Evolutionary conservation across 2,113 vertebrate genomes (phyloP).

Genomic region (Baryphthengus martii): DNA sequence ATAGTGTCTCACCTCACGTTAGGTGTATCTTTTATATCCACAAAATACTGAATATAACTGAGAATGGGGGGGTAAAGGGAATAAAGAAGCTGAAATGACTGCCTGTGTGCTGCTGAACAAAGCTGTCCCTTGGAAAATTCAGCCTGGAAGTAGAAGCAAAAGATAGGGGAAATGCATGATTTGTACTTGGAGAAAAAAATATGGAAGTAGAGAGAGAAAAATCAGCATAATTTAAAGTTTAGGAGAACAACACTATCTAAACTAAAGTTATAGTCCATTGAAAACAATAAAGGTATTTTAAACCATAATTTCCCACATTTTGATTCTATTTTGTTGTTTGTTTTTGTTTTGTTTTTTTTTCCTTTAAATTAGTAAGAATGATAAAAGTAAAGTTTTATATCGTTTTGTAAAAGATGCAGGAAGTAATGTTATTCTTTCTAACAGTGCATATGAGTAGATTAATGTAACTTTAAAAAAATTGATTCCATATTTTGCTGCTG

Average conservation of each 20-base stretch:
- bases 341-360: background rate
- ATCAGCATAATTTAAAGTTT: background rate
- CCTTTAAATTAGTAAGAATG: background rate
- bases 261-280: background rate
- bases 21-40: conserved; percentile 5
- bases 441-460: background rate
- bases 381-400: background rate
- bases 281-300: background rate
- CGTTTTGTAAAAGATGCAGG: background rate
- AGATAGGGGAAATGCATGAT: background rate
- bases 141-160: background rate
- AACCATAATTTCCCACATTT: background rate
- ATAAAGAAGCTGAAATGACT: conserved; percentile 15
- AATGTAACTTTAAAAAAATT: background rate
- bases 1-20: conserved; percentile 13
- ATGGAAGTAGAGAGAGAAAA: background rate
- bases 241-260: background rate
- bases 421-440: background rate
- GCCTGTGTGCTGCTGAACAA: conserved; percentile 1
- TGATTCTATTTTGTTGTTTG: background rate
- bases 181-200: background rate
- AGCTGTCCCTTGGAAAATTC: background rate
- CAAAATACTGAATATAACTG: background rate
- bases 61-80: background rate
- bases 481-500: background rate